phyloP scores from a whole-genome alignment of 2,888 invertebrate genomes.

The Platycheirus rosarum region DNA sequence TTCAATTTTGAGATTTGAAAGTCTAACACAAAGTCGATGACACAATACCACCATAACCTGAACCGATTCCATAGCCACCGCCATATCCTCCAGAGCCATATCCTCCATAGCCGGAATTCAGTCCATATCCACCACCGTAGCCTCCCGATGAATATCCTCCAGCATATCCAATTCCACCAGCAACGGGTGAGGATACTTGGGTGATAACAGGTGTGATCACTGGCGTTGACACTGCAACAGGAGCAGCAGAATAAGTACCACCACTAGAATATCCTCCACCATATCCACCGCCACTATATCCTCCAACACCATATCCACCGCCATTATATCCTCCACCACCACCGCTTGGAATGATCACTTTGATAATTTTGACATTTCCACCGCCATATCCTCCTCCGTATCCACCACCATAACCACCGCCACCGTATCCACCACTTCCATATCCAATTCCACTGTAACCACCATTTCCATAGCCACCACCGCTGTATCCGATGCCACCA shows the following conservation, averaged over 20 bases:
- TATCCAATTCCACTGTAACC: conserved; percentile 13
- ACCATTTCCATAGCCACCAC: conserved; percentile 46
- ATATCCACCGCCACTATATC: conserved; percentile 54
- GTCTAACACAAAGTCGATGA: conserved; percentile 33
- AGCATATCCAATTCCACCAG: conserved; percentile 41
- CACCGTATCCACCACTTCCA: conserved; percentile 38
- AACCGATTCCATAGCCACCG: conserved; percentile 20
- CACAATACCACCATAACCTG: conserved; percentile 2
- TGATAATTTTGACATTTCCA: conserved; percentile 39
- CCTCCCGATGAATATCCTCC: conserved; percentile 34
- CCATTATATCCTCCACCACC: conserved; percentile 44
- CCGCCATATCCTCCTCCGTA: conserved; percentile 44
- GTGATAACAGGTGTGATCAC: conserved; percentile 2
- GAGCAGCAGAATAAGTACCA: conserved; percentile 10
- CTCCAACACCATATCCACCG: conserved; percentile 51
- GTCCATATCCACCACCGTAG: conserved; percentile 27
- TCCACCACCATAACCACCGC: conserved; percentile 45
- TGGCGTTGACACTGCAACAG: neutral
- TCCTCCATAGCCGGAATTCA: conserved; percentile 28
- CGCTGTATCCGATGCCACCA: conserved; percentile 3
- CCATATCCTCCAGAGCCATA: conserved; percentile 29
- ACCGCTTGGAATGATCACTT: conserved; percentile 30
- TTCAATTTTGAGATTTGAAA: neutral
- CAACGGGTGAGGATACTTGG: conserved; percentile 7
- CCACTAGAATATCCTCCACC: conserved; percentile 38